Percentiles rank a stretch among this genome's conserved stretches.
Evolutionary conservation across 2,797 vertebrate genomes (phyloP).

Genomic region (Pangasius macronema): DNA sequence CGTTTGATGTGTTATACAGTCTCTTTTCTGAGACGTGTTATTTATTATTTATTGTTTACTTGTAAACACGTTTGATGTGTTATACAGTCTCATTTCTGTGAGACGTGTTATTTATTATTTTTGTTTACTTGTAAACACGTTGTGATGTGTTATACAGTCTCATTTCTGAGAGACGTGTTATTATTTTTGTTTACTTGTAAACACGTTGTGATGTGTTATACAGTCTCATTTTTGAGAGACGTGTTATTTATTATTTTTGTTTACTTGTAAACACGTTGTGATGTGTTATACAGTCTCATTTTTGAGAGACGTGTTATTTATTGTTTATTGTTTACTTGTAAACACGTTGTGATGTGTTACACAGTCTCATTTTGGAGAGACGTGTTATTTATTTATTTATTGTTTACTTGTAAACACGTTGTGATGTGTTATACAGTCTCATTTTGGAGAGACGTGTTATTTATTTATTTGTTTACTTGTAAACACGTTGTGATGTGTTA

Average conservation of each 20-base stretch:
- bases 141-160: background rate
- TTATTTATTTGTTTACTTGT: slow-evolving; percentile 23
- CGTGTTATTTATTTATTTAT: slow-evolving; percentile 39
- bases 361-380: slow-evolving; percentile 69
- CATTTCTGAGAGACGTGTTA: slow-evolving; percentile 2
- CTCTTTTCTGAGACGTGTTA: background rate
- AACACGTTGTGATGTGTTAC: slow-evolving; percentile 66
- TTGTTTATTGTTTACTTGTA: slow-evolving; percentile 54
- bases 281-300: slow-evolving; percentile 3
- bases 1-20: background rate
- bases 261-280: background rate
- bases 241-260: slow-evolving; percentile 21
- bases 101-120: background rate
- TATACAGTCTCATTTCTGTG: background rate
- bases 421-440: slow-evolving; percentile 69
- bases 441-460: slow-evolving; percentile 62
- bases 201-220: background rate
- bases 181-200: slow-evolving; percentile 16
- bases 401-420: slow-evolving; percentile 65
- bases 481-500: background rate
- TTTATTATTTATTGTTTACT: background rate
- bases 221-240: background rate
- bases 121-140: slow-evolving; percentile 11
- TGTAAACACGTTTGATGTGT: slow-evolving; percentile 6
- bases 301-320: background rate